Base-by-base conservation (phyloP, 1,140 invertebrate genomes). In the Drosophila pseudoananassae region DNA sequence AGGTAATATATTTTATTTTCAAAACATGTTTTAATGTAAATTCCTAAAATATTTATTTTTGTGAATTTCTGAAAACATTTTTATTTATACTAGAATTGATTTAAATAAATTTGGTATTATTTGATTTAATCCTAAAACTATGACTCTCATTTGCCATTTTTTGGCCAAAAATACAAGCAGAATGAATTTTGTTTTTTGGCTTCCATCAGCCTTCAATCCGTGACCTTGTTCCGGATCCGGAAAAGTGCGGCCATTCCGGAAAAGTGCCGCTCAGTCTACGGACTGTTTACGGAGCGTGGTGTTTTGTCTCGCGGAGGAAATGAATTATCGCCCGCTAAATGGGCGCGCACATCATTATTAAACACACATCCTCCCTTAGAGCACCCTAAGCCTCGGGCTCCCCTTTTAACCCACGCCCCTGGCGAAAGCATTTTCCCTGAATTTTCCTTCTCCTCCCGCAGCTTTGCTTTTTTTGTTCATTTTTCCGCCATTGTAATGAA, bases 291-390 rank as follows among this genome's bases (percentile, higher is more conserved):
- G 51, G 71, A 73, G 43, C 70, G 46, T 56, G 14, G 38, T 66
- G 59, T 59, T 33, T 68, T 47, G 53, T 46, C 76, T 72, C 61
- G 46, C 59, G 58, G 60, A 71, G 78, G 80, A 85, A 80, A 85
- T 84, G 76, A 84, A 77, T 85, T 85, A 84, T 84, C 81, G 59
- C 73, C 66, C 66, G 56, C 77, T 85, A 80, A 84, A 85, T 84
- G 76, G 76, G 55, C 58, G 65, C 79, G 58, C 56, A 69, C 71
- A 64, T 69, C 54, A 80, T 79, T 64, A 85, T 83, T 79, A 65
- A 53, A 43, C 15, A 7, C 7, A 17, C 1, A 15, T 1, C 15
- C n/a, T 14, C n/a, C 38, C 25, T 27, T 27, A 27, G 25, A 27
- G 25, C 25, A 7, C 25, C 14, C 8, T 66, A 52, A 59, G 15